Evolutionary conservation across 2,797 vertebrate genomes (phyloP).

Genomic region (Galago senegalensis): DNA sequence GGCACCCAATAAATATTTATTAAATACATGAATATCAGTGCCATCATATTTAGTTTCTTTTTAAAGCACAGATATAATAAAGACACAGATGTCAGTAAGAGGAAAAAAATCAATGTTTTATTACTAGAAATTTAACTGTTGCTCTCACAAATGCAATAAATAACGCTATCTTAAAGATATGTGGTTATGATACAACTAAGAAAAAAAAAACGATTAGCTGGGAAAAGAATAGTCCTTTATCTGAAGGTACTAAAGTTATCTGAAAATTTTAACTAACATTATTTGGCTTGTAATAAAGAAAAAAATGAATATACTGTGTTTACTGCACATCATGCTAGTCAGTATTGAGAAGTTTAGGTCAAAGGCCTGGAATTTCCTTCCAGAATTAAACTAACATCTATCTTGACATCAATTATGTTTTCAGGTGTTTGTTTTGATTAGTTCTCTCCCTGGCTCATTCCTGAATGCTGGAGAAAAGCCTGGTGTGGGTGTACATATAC

Average conservation of each 20-base stretch:
- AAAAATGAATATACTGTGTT: constrained; percentile 35
- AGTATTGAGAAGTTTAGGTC: constrained; percentile 35
- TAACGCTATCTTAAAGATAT: constrained; percentile 4
- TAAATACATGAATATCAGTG: constrained; percentile 10
- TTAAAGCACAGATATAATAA: constrained; percentile 38
- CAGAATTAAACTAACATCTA: not conserved
- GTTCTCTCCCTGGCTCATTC: not conserved
- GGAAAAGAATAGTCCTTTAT: not conserved
- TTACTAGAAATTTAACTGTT: constrained; percentile 53
- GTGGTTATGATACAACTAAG: not conserved
- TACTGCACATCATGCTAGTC: constrained; percentile 3
- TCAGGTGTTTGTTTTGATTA: not conserved
- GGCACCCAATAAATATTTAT: not conserved
- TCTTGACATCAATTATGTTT: not conserved
- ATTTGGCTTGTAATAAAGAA: constrained; percentile 49
- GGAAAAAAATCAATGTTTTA: constrained; percentile 29
- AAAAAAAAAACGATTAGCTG: constrained; percentile 38
- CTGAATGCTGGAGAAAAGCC: not conserved
- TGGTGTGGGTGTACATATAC: not conserved
- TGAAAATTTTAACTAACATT: constrained; percentile 37
- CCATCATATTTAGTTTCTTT: not conserved
- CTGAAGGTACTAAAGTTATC: not conserved
- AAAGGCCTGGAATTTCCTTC: not conserved
- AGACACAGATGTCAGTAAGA: constrained; percentile 1
- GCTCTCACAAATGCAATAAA: constrained; percentile 17